Evolutionary conservation across 2,888 invertebrate genomes (phyloP), one percentile per base, ranked within the genome.

Genomic region (Rhingia campestris): DNA sequence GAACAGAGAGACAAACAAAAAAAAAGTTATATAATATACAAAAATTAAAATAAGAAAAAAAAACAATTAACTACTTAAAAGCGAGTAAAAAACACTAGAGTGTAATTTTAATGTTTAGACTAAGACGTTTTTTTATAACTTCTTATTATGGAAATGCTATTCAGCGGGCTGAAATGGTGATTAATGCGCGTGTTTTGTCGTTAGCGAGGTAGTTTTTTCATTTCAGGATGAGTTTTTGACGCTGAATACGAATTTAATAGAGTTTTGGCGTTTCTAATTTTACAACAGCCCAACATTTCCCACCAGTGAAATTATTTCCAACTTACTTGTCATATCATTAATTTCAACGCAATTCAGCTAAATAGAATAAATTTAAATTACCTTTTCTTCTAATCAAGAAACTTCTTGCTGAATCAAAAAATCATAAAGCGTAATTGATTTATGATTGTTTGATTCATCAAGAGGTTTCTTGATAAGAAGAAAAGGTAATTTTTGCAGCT

Each of bases 21-120:
- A 70, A 81, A 85, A 74, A 81, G 59, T 79, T 87, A 86, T 74
- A 72, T 66, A 22, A 22, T 22, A 86, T 76, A 81, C 81, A 76
- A 69, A 72, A 81, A 86, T 81, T 75, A 76, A 63, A 72, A 61
- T 64, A 75, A 84, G 77, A n/a, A 51, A 14, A 56, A 70, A 72
- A 86, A 61, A 47, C 22, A 73, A 67, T 66, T 75, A 64, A 66
- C 61, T 86, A 86, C 80, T 86, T 75, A 45, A 75, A 81, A 66
- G 49, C 33, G 54, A 76, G 53, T 67, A 77, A 61, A 67, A 72
- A 76, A 81, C 64, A 58, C 51, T 70, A 75, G 56, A 61, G n/a
- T 76, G 53, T 43, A 53, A 64, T 58, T 53, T 51, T 59, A 72
- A 51, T 45, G 54, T 56, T 61, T 49, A 77, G 58, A 12, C 49